Evolutionary conservation across 2,113 vertebrate genomes (phyloP).

Genomic region (Vanacampus margaritifer): DNA sequence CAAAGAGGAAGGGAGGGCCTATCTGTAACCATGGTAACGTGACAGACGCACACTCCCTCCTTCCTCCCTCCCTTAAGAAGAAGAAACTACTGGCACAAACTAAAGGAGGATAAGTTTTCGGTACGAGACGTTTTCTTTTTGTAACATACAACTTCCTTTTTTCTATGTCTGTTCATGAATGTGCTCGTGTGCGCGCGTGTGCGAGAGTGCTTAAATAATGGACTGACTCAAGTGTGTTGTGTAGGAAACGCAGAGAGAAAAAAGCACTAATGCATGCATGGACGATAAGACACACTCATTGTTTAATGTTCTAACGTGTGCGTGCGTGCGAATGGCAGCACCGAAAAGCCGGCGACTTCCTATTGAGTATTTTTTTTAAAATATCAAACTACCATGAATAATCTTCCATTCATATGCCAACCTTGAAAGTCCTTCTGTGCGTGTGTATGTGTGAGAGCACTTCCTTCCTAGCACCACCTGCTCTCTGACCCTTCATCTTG

Average conservation of each 20-base stretch:
- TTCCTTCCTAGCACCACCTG: neutral
- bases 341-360: neutral
- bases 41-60: slow-evolving; percentile 65
- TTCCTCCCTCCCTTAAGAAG: slow-evolving; percentile 55
- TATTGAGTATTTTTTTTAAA: neutral
- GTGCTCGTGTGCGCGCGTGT: slow-evolving; percentile 33
- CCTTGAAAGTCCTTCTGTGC: no score
- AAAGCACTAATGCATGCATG: slow-evolving; percentile 56
- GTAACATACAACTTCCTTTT: slow-evolving; percentile 64
- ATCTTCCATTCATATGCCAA: neutral
- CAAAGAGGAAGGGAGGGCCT: slow-evolving; percentile 43
- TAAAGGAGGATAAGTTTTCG: slow-evolving; percentile 48
- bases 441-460: no score
- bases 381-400: neutral
- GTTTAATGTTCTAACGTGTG: slow-evolving; percentile 41
- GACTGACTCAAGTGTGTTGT: neutral
- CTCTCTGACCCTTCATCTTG: slow-evolving; percentile 17
- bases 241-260: slow-evolving; percentile 26
- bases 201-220: slow-evolving; percentile 14
- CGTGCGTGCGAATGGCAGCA: neutral
- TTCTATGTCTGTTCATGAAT: slow-evolving; percentile 45
- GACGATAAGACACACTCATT: neutral
- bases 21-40: slow-evolving; percentile 52
- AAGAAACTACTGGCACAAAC: slow-evolving; percentile 71
- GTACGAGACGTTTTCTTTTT: slow-evolving; percentile 73